Conservation (phyloP, 2,113 vertebrate species). For the Chloroceryle aenea region DNA sequence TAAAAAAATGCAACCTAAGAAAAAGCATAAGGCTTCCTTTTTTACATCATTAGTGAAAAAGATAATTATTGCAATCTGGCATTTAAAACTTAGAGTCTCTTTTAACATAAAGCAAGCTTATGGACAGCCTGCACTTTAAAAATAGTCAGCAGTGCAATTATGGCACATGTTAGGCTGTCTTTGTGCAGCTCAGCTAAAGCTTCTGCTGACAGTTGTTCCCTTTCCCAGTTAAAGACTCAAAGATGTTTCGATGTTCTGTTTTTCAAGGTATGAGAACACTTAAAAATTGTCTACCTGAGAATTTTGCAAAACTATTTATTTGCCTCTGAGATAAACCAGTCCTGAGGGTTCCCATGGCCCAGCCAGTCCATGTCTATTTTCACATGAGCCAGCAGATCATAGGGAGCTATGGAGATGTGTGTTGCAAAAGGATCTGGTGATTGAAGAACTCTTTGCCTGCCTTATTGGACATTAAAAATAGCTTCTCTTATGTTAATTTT, state of each 20-base stretch:
- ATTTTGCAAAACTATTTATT: not conserved
- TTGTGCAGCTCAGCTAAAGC: not conserved
- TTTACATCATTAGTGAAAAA: not conserved
- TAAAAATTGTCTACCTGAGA: not conserved
- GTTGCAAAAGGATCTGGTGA: not conserved
- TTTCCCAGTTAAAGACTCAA: not conserved
- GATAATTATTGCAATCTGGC: not conserved
- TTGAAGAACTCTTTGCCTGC: not conserved
- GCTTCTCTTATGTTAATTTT: not conserved
- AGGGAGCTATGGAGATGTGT: not conserved
- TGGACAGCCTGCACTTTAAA: not conserved
- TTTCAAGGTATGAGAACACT: not conserved
- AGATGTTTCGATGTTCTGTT: not conserved
- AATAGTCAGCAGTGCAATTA: not conserved
- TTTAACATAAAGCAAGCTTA: not conserved
- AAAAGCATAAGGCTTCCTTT: not conserved
- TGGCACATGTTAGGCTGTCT: not conserved
- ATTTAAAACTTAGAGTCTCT: not conserved
- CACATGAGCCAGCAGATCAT: not conserved
- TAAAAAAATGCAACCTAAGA: not conserved
- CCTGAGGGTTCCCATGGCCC: not conserved
- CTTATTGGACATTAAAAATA: not conserved
- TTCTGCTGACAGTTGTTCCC: not conserved
- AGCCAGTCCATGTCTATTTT: rapidly evolving
- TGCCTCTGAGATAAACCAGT: not conserved